These are phyloP conservation scores for Tenualosa thibaudeaui DNA, from an alignment of 2,797 vertebrate species.

Conservation along the genomic window DNA sequence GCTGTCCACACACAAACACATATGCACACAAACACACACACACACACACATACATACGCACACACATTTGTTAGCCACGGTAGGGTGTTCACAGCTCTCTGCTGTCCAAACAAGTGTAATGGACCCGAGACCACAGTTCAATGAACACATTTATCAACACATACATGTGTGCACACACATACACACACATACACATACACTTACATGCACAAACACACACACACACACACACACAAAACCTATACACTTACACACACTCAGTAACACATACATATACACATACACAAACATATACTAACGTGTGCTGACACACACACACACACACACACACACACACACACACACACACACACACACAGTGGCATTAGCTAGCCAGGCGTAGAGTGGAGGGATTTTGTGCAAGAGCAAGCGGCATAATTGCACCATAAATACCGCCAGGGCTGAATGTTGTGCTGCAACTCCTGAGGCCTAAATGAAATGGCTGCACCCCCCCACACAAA, in stretches of 20 bases:
- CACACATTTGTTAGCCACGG: background rate
- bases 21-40: no score
- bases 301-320: background rate
- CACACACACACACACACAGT: background rate
- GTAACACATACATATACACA: background rate
- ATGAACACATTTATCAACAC: background rate
- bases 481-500: no score
- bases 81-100: background rate
- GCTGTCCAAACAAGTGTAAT: background rate
- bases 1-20: background rate
- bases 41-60: no score
- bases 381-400: slow-evolving; percentile 43
- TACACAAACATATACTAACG: background rate
- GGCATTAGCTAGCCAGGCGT: background rate
- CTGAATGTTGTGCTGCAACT: background rate
- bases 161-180: background rate
- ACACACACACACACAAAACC: background rate
- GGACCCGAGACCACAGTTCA: background rate
- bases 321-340: background rate
- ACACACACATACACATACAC: background rate
- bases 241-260: background rate
- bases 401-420: slow-evolving; percentile 46
- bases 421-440: slow-evolving; percentile 40
- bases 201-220: background rate
- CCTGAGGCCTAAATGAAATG: no score